Percentiles rank a stretch among this genome's conserved stretches.
Conservation (phyloP, 2,888 invertebrate genomes). For the Cordilura impudica region DNA sequence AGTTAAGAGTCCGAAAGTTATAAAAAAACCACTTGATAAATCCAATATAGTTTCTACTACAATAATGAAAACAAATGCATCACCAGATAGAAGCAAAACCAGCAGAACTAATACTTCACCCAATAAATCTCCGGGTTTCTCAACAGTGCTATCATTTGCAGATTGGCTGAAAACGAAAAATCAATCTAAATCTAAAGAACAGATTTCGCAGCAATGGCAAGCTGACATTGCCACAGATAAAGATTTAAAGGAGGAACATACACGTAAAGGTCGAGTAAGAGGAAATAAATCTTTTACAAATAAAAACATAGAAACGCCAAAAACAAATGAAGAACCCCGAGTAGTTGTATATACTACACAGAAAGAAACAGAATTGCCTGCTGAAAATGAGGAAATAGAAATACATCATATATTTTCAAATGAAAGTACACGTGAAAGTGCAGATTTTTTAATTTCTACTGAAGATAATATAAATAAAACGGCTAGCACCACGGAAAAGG, state of each 20-base stretch:
- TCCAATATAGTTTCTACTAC: neutral
- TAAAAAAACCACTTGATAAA: neutral
- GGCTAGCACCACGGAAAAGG: neutral
- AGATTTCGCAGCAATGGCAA: neutral
- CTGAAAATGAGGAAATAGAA: neutral
- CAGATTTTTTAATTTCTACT: no score
- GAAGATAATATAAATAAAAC: neutral
- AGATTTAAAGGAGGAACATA: neutral
- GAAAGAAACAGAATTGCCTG: neutral
- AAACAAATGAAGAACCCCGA: neutral
- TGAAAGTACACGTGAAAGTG: no score
- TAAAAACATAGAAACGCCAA: neutral
- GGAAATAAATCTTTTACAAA: neutral
- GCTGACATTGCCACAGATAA: neutral
- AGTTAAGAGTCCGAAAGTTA: no score
- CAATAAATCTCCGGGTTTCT: constrained; percentile 24
- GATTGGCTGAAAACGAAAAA: constrained; percentile 61
- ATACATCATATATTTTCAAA: no score
- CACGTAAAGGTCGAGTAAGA: neutral
- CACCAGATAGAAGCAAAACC: neutral
- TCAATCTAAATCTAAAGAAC: neutral
- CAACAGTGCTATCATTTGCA: constrained; percentile 55
- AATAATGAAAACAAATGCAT: neutral
- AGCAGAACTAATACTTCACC: neutral
- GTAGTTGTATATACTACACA: neutral